Conservation (phyloP, 1,140 invertebrate species). For the Conopomorpha cramerella region DNA sequence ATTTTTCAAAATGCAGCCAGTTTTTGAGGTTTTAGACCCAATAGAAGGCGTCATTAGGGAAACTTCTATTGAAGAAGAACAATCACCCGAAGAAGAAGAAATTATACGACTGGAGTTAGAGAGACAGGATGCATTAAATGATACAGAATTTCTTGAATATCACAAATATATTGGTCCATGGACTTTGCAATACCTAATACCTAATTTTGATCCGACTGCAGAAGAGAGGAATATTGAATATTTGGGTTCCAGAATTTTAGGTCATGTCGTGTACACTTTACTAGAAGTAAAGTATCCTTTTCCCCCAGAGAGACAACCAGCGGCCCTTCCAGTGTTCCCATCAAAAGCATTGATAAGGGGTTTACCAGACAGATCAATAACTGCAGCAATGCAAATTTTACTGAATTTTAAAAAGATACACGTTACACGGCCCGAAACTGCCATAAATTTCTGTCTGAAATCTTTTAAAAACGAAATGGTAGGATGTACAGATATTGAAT, state of each 20-base stretch:
- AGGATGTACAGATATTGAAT: conserved; percentile 51
- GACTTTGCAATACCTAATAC: conserved; percentile 32
- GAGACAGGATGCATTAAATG: conserved; percentile 38
- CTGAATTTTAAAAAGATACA: conserved; percentile 48
- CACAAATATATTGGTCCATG: conserved; percentile 42
- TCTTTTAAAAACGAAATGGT: conserved; percentile 58
- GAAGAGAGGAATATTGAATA: conserved; percentile 44
- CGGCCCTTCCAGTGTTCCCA: conserved; percentile 37
- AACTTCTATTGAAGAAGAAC: conserved; percentile 17
- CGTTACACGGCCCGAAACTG: conserved; percentile 58
- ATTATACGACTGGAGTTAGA: conserved; percentile 31
- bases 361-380: conserved; percentile 40
- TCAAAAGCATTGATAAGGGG: conserved; percentile 55
- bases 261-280: conserved; percentile 62
- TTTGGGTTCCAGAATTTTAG: conserved; percentile 52
- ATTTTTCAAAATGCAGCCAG: conserved; percentile 57
- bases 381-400: conserved; percentile 45
- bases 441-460: conserved; percentile 62
- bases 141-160: conserved; percentile 44
- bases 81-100: conserved; percentile 23
- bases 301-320: conserved; percentile 23
- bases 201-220: conserved; percentile 37
- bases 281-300: conserved; percentile 61
- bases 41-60: conserved; percentile 37
- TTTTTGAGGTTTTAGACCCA: conserved; percentile 45